Evolutionary conservation across 2,113 vertebrate genomes (phyloP), one percentile per base, ranked within the genome.

Genomic region (Zosterops japonicus): DNA sequence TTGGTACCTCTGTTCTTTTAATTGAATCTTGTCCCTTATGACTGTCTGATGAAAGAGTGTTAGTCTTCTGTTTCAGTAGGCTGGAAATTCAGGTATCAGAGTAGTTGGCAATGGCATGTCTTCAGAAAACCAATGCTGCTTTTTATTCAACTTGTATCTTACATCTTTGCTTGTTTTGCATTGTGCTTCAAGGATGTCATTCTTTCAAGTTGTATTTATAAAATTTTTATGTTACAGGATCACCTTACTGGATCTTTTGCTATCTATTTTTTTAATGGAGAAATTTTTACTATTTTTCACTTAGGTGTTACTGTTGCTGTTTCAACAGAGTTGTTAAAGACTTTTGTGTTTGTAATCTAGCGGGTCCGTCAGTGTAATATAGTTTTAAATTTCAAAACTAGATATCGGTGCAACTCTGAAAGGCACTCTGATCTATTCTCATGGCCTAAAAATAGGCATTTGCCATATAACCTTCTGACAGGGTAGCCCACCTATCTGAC

Each of bases 341-440:
- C 6, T 33, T 64, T 13, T 52, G 14, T 69, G 19, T 69, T 83
- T 61, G 6, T 33, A 52, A 42, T 74, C 59, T 55, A 46, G 6
- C 11, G 8, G 11, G 3, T 65, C 3, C 8, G 15, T 69, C 33
- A 52, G 12, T 35, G 19, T 72, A 69, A 44, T 65, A 20, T 36
- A 60, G 18, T 31, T 50, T 2, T 33, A 29, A 31, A 8, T 68
- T 69, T 81, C 27, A 33, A 83, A 83, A 81, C n/a, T 39, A 49
- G 47, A 7, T 17, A 27, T 3, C 0, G 1, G 0, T 55, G 44
- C 4, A 0, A 2, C 71, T 82, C 13, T 70, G 42, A 78, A 82
- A 46, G 11, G 55, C 29, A 19, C 39, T 68, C n/a, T 47, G 15
- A 15, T 68, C 22, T 53, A 1, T 57, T 76, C 3, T 20, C 1